Evolutionary conservation across 2,113 vertebrate species (phyloP).

Genomic region (Epinephelus moara): DNA sequence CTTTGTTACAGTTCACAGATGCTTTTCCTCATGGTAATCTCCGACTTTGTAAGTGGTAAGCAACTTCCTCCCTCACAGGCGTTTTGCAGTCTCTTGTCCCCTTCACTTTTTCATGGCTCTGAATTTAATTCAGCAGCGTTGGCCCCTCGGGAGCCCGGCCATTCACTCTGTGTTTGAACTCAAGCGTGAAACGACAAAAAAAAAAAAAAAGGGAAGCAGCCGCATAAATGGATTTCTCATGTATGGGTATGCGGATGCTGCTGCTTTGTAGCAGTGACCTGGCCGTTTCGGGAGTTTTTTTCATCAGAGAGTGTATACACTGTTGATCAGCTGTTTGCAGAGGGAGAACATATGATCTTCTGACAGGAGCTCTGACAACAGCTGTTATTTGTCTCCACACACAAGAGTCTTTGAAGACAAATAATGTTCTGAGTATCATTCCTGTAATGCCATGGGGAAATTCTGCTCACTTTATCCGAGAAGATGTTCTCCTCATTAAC

Average conservation of each 20-base stretch:
- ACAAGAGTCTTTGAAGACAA: conserved; percentile 21
- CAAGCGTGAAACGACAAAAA: conserved; percentile 16
- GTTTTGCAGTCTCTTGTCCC: conserved; percentile 34
- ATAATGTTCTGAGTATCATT: not conserved
- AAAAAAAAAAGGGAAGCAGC: not conserved
- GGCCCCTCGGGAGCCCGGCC: conserved; percentile 9
- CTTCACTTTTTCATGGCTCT: conserved; percentile 29
- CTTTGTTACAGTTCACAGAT: conserved; percentile 23
- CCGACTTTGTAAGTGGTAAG: conserved; percentile 15
- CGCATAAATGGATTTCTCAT: conserved; percentile 33
- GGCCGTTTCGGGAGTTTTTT: not conserved
- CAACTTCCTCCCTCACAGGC: conserved; percentile 28
- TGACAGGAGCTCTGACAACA: conserved; percentile 35
- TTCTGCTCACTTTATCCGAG: conserved; percentile 4
- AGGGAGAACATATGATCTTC: conserved; percentile 2
- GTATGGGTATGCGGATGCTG: not conserved
- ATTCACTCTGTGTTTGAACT: conserved; percentile 34
- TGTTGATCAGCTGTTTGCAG: conserved; percentile 41
- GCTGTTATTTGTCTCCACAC: conserved; percentile 20
- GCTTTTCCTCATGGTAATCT: conserved; percentile 18
- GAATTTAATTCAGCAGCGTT: conserved; percentile 47
- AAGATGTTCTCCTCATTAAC: conserved; percentile 61
- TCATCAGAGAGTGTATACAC: not conserved
- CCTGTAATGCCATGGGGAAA: conserved; percentile 3
- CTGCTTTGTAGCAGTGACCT: conserved; percentile 27